Evolutionary conservation across 2,888 invertebrate species (phyloP).

Genomic region (Lamellibrachia columna): DNA sequence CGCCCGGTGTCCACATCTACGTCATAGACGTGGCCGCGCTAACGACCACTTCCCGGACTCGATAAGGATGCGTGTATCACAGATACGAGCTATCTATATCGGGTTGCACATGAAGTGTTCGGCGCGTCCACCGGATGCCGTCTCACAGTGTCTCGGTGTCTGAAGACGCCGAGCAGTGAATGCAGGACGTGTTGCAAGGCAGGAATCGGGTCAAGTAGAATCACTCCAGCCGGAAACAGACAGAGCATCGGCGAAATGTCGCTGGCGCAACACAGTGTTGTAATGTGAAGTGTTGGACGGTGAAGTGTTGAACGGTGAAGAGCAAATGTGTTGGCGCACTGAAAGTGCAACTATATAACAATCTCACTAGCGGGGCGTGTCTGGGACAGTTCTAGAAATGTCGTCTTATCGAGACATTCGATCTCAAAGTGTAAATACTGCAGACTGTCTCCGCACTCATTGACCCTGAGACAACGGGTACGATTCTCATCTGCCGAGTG

Average conservation of each 20-base stretch:
- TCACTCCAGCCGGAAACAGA: not conserved
- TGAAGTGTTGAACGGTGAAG: too few species aligned
- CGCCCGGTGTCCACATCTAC: not conserved
- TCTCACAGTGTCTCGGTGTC: not conserved
- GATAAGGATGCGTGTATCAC: not conserved
- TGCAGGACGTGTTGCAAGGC: not conserved
- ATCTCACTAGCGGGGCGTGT: not conserved
- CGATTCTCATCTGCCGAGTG: not conserved
- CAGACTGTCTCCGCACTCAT: not conserved
- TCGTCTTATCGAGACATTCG: not conserved
- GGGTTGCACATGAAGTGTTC: not conserved
- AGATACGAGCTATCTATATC: not conserved
- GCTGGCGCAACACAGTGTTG: not conserved
- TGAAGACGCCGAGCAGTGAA: not conserved
- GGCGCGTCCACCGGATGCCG: not conserved
- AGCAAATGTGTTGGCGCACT: too few species aligned
- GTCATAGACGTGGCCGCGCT: not conserved
- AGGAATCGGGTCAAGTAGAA: not conserved
- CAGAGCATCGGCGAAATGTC: slow-evolving; percentile 8
- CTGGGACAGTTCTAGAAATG: not conserved
- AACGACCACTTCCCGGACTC: not conserved
- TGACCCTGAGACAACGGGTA: not conserved
- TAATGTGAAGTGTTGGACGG: not conserved
- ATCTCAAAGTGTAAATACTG: not conserved
- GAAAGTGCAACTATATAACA: not conserved